These are phyloP conservation scores for Antheraea yamamai DNA, from an alignment of 2,888 invertebrate genomes.

Conservation along the genomic window DNA sequence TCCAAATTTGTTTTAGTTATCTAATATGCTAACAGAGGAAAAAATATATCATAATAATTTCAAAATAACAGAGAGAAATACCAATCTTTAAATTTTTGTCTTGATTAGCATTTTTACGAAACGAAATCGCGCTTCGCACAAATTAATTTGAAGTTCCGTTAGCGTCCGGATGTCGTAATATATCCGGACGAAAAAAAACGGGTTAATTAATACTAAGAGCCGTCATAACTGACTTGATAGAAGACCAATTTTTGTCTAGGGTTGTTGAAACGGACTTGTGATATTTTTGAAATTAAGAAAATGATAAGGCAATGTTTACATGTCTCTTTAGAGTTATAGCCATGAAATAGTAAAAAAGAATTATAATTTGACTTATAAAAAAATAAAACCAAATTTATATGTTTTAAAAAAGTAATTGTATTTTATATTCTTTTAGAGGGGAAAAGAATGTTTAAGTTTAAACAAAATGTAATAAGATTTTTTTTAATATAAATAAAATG, in stretches of 20 bases:
- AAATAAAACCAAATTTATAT: too few relatives aligned
- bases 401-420: too few relatives aligned
- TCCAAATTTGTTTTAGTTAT: not conserved
- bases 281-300: not conserved
- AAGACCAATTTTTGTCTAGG: not conserved
- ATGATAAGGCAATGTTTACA: too few relatives aligned
- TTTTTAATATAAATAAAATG: too few relatives aligned
- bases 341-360: too few relatives aligned
- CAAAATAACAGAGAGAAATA: not conserved
- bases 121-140: conserved; percentile 15
- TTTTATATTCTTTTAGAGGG: too few relatives aligned
- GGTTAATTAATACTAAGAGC: conserved; percentile 15
- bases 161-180: conserved; percentile 20
- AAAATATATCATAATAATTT: not conserved
- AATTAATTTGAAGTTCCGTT: conserved; percentile 17
- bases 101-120: conserved; percentile 15
- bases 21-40: not conserved
- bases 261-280: not conserved
- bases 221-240: conserved; percentile 5
- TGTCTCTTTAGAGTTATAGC: too few relatives aligned
- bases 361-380: too few relatives aligned
- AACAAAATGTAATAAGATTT: too few relatives aligned
- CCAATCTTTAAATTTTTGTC: not conserved
- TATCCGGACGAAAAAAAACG: conserved; percentile 14
- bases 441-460: too few relatives aligned